A percentile compares a stretch with the other conserved stretches of the same genome.
phyloP scores from a whole-genome alignment of 2,888 invertebrate species.

The Pachymerium ferrugineum region DNA sequence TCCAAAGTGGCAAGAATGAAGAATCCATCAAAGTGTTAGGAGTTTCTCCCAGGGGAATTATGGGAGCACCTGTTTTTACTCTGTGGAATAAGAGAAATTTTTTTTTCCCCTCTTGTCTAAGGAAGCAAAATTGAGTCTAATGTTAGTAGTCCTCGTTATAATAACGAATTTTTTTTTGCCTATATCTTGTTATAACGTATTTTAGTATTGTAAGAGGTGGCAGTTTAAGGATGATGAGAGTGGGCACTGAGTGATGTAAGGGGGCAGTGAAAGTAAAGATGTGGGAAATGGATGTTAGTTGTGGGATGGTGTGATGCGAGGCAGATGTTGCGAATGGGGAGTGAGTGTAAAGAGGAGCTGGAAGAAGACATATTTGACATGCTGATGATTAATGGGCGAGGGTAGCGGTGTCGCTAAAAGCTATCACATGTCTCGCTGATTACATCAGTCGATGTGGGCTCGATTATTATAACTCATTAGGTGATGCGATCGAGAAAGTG shows the following conservation, averaged over 20 bases:
- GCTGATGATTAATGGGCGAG: conserved; percentile 5
- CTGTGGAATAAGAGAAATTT: not conserved
- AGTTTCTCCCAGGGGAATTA: not conserved
- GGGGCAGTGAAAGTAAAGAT: not conserved
- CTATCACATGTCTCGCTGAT: conserved; percentile 27
- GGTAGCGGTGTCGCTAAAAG: conserved; percentile 23
- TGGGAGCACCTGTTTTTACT: conserved; percentile 9
- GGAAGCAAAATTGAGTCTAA: not conserved
- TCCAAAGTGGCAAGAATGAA: not conserved
- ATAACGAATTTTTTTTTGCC: not conserved
- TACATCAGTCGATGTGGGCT: conserved; percentile 12
- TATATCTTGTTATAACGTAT: not conserved
- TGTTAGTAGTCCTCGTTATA: not conserved
- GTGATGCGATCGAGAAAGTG: conserved; percentile 1
- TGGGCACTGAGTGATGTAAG: not conserved
- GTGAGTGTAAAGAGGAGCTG: not conserved
- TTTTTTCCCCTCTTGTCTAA: not conserved
- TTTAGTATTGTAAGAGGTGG: not conserved
- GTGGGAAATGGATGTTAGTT: not conserved
- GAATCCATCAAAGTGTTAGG: conserved; percentile 15
- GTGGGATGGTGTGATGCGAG: not conserved
- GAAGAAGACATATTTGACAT: not conserved
- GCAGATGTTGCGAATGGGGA: not conserved
- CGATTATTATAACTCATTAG: conserved; percentile 19
- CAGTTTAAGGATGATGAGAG: not conserved